phyloP scores from a whole-genome alignment of 2,888 invertebrate genomes.

The Latrodectus elegans region DNA sequence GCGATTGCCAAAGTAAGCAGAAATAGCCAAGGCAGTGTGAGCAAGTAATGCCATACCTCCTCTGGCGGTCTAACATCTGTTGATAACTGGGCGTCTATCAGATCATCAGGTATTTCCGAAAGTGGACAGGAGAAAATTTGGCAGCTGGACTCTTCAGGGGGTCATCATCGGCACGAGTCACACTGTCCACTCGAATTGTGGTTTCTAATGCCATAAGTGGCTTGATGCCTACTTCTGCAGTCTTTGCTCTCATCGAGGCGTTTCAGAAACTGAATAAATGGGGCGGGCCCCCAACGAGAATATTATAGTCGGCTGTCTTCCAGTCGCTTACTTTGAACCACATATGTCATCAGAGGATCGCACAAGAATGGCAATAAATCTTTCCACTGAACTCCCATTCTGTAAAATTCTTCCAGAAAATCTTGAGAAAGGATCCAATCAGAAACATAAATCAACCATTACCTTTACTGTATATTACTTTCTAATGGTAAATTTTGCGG shows the following conservation, averaged over 20 bases:
- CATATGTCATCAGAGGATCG: too few species aligned
- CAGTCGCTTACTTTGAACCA: too few species aligned
- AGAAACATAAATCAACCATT: too few species aligned
- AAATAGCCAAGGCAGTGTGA: not conserved
- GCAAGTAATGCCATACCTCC: not conserved
- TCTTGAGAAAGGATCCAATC: too few species aligned
- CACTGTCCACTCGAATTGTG: slow-evolving; percentile 42
- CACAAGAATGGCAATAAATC: too few species aligned
- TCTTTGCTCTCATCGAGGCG: not conserved
- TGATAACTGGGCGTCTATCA: slow-evolving; percentile 46
- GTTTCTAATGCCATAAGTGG: slow-evolving; percentile 20
- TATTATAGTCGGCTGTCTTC: too few species aligned
- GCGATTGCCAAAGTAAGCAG: slow-evolving; percentile 31
- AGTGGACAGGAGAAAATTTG: slow-evolving; percentile 16
- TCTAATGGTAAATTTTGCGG: too few species aligned
- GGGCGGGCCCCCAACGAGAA: too few species aligned
- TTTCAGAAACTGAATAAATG: too few species aligned
- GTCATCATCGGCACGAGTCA: slow-evolving; percentile 60
- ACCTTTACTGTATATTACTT: too few species aligned
- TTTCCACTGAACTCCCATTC: too few species aligned
- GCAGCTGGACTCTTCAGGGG: slow-evolving; percentile 60
- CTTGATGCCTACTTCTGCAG: slow-evolving; percentile 4
- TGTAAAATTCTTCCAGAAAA: too few species aligned
- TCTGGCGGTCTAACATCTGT: slow-evolving; percentile 61
- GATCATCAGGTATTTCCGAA: slow-evolving; percentile 11